Evolutionary conservation across 2,113 vertebrate genomes (phyloP).

Genomic region (Donacobius atricapilla): DNA sequence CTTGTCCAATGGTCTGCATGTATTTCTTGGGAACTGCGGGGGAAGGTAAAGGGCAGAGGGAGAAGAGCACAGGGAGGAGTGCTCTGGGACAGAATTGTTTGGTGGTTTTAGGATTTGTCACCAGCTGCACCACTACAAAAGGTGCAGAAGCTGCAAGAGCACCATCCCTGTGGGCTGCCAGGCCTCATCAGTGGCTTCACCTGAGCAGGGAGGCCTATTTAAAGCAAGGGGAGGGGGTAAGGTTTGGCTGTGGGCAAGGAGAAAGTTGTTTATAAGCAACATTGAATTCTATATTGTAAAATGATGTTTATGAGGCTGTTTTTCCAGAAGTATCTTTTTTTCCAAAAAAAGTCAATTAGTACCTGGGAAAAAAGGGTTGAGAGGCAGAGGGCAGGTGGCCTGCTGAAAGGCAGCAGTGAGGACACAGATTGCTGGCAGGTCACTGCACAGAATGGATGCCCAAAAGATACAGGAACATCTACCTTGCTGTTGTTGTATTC

Average conservation of each 20-base stretch:
- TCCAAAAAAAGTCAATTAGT: too few relatives aligned
- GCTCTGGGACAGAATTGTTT: too few relatives aligned
- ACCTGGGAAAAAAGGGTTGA: not conserved
- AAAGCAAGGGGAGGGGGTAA: not conserved
- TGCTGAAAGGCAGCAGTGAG: not conserved
- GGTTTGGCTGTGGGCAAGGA: accelerated
- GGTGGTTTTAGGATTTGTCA: not conserved
- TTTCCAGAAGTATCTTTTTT: not conserved
- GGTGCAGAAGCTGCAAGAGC: not conserved
- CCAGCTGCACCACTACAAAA: not conserved
- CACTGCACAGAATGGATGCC: not conserved
- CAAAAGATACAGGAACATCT: not conserved
- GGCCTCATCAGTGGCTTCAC: not conserved
- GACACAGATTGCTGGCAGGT: not conserved
- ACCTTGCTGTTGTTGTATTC: accelerated
- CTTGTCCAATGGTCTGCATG: accelerated
- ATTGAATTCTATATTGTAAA: not conserved
- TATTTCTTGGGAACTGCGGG: not conserved
- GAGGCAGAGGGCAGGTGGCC: not conserved
- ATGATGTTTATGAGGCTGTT: not conserved
- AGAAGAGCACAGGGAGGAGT: not conserved
- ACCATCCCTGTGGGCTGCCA: not conserved
- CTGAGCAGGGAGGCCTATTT: not conserved
- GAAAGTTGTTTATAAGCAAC: not conserved
- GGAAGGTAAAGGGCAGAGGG: not conserved